A percentile compares a stretch with the other conserved stretches of the same genome.
Conservation (phyloP, 1,140 invertebrate species). For the Proales similis region DNA sequence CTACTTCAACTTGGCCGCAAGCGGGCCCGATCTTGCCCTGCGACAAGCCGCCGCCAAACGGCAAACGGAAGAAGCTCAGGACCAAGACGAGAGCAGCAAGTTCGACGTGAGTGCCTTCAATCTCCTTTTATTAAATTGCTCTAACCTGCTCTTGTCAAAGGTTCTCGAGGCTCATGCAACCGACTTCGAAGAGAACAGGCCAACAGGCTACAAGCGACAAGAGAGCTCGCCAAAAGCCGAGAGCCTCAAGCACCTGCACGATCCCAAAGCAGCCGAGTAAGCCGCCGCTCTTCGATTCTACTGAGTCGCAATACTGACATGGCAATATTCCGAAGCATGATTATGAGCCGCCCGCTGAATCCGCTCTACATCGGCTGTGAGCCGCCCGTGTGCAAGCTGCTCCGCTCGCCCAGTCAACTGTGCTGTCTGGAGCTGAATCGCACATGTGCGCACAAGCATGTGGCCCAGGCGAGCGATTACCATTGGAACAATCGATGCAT, state of each 20-base stretch:
- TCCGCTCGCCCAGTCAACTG: conserved; percentile 15
- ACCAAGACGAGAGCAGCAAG: too few species aligned
- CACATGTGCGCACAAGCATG: conserved; percentile 9
- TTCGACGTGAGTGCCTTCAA: too few species aligned
- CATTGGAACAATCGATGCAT: conserved; percentile 96
- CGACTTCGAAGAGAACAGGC: too few species aligned
- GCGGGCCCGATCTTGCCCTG: conserved; percentile 24
- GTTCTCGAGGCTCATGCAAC: too few species aligned
- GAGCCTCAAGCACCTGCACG: too few species aligned
- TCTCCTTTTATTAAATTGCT: too few species aligned
- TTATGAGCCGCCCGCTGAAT: conserved; percentile 22
- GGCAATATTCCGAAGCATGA: conserved; percentile 6
- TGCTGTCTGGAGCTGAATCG: conserved; percentile 32
- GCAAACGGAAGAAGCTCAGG: conserved; percentile 8
- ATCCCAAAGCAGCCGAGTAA: too few species aligned
- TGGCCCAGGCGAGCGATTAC: conserved; percentile 72
- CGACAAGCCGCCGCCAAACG: conserved; percentile 14
- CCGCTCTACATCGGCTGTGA: conserved; percentile 25
- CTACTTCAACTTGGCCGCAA: conserved; percentile 22
- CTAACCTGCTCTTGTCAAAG: too few species aligned
- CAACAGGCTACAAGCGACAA: too few species aligned
- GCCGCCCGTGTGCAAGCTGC: conserved; percentile 25
- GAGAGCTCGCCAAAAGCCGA: too few species aligned
- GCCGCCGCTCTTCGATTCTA: too few species aligned
- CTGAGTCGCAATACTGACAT: too few species aligned